Evolutionary conservation across 2,888 invertebrate species (phyloP), one percentile per base, ranked within the genome.

Genomic region (Auanema freiburgensis): DNA sequence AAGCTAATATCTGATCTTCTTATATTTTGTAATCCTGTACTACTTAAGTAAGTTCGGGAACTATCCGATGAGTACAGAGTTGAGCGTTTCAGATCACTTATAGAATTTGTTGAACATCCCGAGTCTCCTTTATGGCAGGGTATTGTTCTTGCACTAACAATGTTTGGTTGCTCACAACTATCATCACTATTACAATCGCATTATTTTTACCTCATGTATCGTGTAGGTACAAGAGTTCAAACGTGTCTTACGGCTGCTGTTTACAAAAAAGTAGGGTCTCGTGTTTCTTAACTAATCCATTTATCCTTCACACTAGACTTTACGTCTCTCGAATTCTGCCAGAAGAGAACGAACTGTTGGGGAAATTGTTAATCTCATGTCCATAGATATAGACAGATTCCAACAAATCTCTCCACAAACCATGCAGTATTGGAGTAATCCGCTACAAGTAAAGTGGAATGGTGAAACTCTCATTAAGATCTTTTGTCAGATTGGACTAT

Each of bases 331-430:
- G 18, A 86, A 83, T 68, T 70, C 85, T 18, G 85, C 87, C 5
- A 81, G 86, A 42, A 83, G 84, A 40, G 81, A 83, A 24, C 86
- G 86, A 24, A 87, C 87, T 1, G 85, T 86, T 1, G 87, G 88
- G 11, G 87, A 82, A 79, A 87, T 88, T 42, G 87, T 87, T 6
- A 88, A 88, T 75, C 74, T 88, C 63, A 87, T 87, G 87, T 84
- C 86, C 10, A 85, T 86, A 50, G 87, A 87, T 67, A 84, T 85
- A n/a, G 86, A 86, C 65, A 77, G 85, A 44, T 76, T 86, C 59
- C 83, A 83, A 68, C 85, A 84, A 66, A 83, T 84, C 56, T 74
- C 84, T 5, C 81, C 81, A 6, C 77, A 78, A 65, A 79, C 77
- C 1, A 79, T 80, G 69, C 81, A 81, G 57, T 81, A 81, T 65